Evolutionary conservation across 2,888 invertebrate genomes (phyloP), one percentile per base, ranked within the genome.

Genomic region (Eurytoma adleriae): DNA sequence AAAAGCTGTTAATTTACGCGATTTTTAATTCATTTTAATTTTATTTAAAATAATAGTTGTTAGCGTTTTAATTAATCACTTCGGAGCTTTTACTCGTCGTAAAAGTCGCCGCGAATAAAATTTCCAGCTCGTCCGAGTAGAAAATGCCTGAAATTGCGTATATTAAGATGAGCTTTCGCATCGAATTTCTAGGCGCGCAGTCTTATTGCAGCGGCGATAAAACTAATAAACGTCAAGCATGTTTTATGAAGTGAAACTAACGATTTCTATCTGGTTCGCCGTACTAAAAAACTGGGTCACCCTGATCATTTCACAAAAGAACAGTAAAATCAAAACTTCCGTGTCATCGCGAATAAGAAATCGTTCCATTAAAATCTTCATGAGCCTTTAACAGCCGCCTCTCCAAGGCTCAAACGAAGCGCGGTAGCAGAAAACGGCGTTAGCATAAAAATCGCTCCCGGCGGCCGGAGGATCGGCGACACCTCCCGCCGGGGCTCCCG

Each of bases 231-330:
- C 50, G 61, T 71, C 20, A 57, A 62, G 13, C 24, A 14, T 16
- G 71, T 50, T 61, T 50, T 68, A 75, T 56, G 27, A 64, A 68
- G 75, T 75, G 75, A 75, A 75, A 75, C 75, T 75, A 75, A 75
- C 75, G 75, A 75, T 75, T 75, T 75, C 75, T 75, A 75, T 54
- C 27, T 68, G 50, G 75, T 68, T 75, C 68, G 57, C 52, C 20
- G 40, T 16, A 20, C 56, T 66, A 3, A 27, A 40, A 77, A 77
- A 77, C 61, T 52, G 70, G 77, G 77, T 77, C 77, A 77, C 20
- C 18, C 27, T 30, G 68, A 59, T 68, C 59, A 40, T 68, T 59
- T 61, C 59, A 66, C 57, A 48, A 67, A 48, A 27, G 40, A 40
- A 1, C n/a, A 14, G 54, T 52, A 20, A 73, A 56, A 62, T 27